Evolutionary conservation across 53 echinoderm and acorn worm species (phyloP), one percentile per base, ranked within the genome.

Genomic region (Hippasteria phrygiana): DNA sequence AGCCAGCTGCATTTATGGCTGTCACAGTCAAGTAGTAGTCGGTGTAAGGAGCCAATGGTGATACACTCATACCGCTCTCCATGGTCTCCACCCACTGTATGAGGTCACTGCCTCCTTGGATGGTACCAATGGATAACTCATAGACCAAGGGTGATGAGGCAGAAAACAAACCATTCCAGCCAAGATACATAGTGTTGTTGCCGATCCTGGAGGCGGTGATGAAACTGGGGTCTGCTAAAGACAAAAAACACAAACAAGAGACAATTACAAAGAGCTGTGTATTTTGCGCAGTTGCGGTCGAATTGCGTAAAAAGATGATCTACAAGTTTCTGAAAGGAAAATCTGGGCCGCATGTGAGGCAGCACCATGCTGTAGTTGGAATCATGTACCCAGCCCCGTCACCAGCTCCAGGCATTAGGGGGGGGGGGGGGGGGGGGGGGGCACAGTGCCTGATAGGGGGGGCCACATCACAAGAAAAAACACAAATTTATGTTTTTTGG

Each of bases 101-200:
- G 43, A 89, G 43, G 50, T 89, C 90, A 71, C 56, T 71, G 16
- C 83, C 84, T 22, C 90, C 90, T 29, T 31, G 27, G 24, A 83
- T n/a, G 55, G 73, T 84, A 35, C 90, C 90, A n/a, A 90, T 16
- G 2, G 83, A 66, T 16, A 90, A 83, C 51, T 90, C 90, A 73
- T 73, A 90, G 55, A 73, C 34, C n/a, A 90, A 28, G 36, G 90
- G 64, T 2, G 90, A 83, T 2, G 87, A 48, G n/a, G 83, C 53
- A 5, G 64, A 0, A 64, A 90, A 90, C 18, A 74, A 1, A 4
- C 2, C 84, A 37, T 83, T 45, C 90, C 90, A 90, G 41, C n/a
- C 18, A 7, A 90, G 29, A 13, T 40, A 17, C 20, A 81, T 29
- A 1, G 62, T 70, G 38, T 33, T 41, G 35, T 46, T 42, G 0